These are phyloP conservation scores for Helicoverpa armigera DNA, from an alignment of 1,140 invertebrate genomes.

Conservation along the genomic window DNA sequence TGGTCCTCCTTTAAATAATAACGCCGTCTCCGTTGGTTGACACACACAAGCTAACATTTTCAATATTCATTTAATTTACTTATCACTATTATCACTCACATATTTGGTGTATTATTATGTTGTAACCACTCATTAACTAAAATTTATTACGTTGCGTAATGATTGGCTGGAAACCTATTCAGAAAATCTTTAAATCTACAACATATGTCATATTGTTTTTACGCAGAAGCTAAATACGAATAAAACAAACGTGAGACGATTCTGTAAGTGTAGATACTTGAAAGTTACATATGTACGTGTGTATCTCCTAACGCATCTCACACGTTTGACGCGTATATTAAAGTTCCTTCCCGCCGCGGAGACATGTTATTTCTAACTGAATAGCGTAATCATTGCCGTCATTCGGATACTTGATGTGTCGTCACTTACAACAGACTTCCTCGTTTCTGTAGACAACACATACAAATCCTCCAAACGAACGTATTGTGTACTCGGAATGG, in stretches of 20 bases:
- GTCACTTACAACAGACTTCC: conserved; percentile 35
- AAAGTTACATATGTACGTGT: not conserved
- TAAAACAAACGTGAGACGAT: not conserved
- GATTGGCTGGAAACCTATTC: conserved; percentile 66
- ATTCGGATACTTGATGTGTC: conserved; percentile 1
- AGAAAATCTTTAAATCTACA: not conserved
- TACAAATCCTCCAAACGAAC: conserved; percentile 12
- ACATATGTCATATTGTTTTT: too few species aligned
- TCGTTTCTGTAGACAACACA: conserved; percentile 6
- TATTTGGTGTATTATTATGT: conserved; percentile 65
- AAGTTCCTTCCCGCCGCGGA: conserved; percentile 17
- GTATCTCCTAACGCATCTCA: conserved; percentile 27
- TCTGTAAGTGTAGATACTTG: not conserved
- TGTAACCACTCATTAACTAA: conserved; percentile 15
- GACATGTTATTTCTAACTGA: conserved; percentile 40
- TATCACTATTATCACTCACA: conserved; percentile 74
- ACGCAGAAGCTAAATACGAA: too few species aligned
- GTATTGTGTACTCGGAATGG: conserved; percentile 1
- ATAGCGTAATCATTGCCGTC: conserved; percentile 40
- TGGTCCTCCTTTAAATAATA: conserved; percentile 84
- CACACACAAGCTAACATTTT: conserved; percentile 89
- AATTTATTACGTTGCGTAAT: conserved; percentile 31
- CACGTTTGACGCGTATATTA: conserved; percentile 20
- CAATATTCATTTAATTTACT: conserved; percentile 65
- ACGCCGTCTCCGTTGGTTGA: conserved; percentile 87